Percentiles rank a stretch among this genome's conserved stretches.
These are phyloP conservation scores for Atrichornis clamosus DNA, from an alignment of 2,113 vertebrate genomes.

Conservation along the genomic window DNA sequence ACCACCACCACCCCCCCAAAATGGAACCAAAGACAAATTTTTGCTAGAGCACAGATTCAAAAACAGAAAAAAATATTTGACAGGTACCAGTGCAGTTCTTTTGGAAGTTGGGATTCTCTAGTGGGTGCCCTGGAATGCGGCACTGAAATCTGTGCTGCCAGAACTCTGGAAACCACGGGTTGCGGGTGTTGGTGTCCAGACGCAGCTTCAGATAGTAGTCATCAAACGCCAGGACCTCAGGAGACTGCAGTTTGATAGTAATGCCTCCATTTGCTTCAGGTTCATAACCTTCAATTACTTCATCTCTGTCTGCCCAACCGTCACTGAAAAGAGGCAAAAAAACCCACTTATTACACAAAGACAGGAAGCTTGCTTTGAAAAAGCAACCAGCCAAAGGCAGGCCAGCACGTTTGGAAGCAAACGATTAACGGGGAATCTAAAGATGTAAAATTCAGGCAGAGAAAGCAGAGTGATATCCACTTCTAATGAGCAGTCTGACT, in stretches of 20 bases:
- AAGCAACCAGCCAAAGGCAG: not conserved
- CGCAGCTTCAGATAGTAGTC: conserved; percentile 94
- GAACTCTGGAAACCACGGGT: conserved; percentile 97
- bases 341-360: not conserved
- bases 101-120: conserved; percentile 91
- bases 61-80: not conserved
- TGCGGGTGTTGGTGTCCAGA: conserved; percentile 89
- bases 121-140: conserved; percentile 85
- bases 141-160: conserved; percentile 99
- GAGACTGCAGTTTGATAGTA: conserved; percentile 96
- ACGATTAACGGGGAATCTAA: not conserved
- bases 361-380: not conserved
- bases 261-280: conserved; percentile 95
- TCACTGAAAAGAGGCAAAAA: conserved; percentile 78
- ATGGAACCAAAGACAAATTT: not conserved
- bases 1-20: no score
- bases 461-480: not conserved
- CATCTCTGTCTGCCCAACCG: conserved; percentile 97
- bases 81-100: conserved; percentile 89
- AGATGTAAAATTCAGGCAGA: not conserved
- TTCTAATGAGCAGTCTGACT: not conserved
- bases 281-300: conserved; percentile 96
- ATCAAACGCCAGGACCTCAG: conserved; percentile 89
- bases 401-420: not conserved
- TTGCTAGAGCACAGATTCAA: not conserved